Conservation (phyloP, 2,797 vertebrate species). For the Galago senegalensis region DNA sequence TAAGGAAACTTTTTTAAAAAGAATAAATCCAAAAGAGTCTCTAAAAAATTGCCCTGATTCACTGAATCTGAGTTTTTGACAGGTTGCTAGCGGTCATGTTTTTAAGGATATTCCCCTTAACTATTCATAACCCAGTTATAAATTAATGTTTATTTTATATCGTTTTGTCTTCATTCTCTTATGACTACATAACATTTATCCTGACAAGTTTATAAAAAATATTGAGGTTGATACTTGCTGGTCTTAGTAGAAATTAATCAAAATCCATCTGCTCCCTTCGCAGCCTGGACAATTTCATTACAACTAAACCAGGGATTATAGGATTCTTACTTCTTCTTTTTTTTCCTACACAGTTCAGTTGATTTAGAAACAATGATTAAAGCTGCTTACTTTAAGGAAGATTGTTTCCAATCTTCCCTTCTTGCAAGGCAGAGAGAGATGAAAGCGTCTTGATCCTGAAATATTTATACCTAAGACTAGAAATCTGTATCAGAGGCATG, state of each 20-base stretch:
- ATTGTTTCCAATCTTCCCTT: slow-evolving; percentile 89
- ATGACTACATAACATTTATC: slow-evolving; percentile 45
- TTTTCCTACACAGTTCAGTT: slow-evolving; percentile 79
- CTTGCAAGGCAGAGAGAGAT: slow-evolving; percentile 87
- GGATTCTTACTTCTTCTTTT: slow-evolving; percentile 86
- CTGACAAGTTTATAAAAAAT: slow-evolving; percentile 87
- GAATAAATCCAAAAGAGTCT: slow-evolving; percentile 6
- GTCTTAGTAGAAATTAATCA: slow-evolving; percentile 90
- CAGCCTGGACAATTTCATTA: slow-evolving; percentile 91
- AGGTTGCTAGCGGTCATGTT: background rate
- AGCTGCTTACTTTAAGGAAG: slow-evolving; percentile 90
- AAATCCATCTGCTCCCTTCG: slow-evolving; percentile 91
- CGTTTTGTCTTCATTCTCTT: slow-evolving; percentile 54
- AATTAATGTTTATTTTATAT: slow-evolving; percentile 64
- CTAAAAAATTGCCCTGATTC: background rate
- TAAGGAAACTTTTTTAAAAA: background rate
- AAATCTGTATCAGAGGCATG: slow-evolving; percentile 65
- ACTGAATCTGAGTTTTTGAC: background rate
- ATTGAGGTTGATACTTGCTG: slow-evolving; percentile 84
- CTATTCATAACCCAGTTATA: slow-evolving; percentile 47
- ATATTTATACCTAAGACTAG: slow-evolving; percentile 67
- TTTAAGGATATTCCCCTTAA: slow-evolving; percentile 56
- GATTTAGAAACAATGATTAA: slow-evolving; percentile 88
- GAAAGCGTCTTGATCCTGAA: slow-evolving; percentile 79
- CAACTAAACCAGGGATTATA: slow-evolving; percentile 91